phyloP scores from a whole-genome alignment of 2,888 invertebrate species.

The Anticlea derivata region DNA sequence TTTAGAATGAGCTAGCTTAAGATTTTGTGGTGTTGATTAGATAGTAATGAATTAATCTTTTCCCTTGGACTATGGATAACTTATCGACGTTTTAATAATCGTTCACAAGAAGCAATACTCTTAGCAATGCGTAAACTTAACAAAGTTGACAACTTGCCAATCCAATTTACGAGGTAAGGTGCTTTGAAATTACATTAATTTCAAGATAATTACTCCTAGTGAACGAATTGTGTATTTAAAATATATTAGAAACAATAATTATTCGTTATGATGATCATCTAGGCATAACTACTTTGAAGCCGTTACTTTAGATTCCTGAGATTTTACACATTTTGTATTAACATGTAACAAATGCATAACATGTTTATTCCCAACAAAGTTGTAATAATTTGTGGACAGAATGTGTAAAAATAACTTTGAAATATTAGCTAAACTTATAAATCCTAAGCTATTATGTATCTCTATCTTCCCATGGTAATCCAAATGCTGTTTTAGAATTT shows the following conservation, averaged over 20 bases:
- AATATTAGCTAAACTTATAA: background rate
- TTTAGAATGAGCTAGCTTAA: slow-evolving; percentile 51
- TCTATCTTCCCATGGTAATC: slow-evolving; percentile 10
- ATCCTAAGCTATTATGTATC: background rate
- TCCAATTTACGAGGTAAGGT: too few relatives aligned
- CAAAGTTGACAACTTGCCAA: too few relatives aligned
- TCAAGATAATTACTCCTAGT: background rate
- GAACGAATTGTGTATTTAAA: background rate
- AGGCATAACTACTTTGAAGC: background rate
- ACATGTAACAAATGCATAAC: background rate
- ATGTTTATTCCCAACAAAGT: too few relatives aligned
- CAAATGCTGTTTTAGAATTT: slow-evolving; percentile 22
- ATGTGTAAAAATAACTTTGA: background rate
- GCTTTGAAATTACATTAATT: too few relatives aligned
- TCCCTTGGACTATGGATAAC: slow-evolving; percentile 63
- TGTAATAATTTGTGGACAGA: background rate
- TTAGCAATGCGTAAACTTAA: too few relatives aligned
- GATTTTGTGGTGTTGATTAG: slow-evolving; percentile 53
- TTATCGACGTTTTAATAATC: slow-evolving; percentile 49
- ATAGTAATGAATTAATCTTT: slow-evolving; percentile 57
- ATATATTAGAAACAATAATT: background rate
- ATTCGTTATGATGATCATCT: background rate
- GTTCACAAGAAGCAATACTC: slow-evolving; percentile 12
- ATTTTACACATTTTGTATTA: background rate
- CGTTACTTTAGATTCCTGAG: background rate